Conservation (phyloP, 2,797 vertebrate genomes). For the Rhincodon typus region DNA sequence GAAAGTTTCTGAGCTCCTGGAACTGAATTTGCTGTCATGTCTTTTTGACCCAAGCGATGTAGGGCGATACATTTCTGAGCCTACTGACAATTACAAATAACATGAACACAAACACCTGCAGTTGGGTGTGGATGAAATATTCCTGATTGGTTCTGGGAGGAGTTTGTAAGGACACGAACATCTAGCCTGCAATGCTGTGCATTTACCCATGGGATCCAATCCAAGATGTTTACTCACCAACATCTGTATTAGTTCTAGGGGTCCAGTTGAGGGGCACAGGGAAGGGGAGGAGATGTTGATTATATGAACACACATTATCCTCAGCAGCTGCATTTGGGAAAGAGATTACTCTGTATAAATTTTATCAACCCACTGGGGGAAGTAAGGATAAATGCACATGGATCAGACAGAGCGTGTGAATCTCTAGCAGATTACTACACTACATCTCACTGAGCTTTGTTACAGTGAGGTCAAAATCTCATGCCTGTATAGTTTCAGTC, state of each 20-base stretch:
- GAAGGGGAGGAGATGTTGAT: no score
- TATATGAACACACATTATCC: background rate
- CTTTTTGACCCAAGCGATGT: no score
- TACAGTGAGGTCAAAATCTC: background rate
- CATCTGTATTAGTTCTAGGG: background rate
- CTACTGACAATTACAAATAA: background rate
- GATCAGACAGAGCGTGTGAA: background rate
- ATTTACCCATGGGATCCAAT: background rate
- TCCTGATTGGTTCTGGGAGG: background rate
- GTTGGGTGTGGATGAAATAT: background rate
- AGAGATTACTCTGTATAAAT: background rate
- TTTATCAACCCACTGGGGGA: background rate
- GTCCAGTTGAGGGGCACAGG: no score
- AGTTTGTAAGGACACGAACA: background rate
- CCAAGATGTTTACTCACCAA: background rate
- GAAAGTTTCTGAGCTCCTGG: background rate
- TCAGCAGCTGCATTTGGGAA: background rate
- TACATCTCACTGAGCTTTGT: background rate
- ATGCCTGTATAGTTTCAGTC: no score
- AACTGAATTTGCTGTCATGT: no score
- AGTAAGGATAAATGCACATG: no score
- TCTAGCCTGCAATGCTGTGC: background rate
- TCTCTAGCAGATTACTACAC: background rate
- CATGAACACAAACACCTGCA: background rate
- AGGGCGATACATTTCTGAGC: background rate